A percentile compares a stretch with the other conserved stretches of the same genome.
These are phyloP conservation scores for Leptopilina boulardi DNA, from an alignment of 1,140 invertebrate genomes.

Conservation along the genomic window DNA sequence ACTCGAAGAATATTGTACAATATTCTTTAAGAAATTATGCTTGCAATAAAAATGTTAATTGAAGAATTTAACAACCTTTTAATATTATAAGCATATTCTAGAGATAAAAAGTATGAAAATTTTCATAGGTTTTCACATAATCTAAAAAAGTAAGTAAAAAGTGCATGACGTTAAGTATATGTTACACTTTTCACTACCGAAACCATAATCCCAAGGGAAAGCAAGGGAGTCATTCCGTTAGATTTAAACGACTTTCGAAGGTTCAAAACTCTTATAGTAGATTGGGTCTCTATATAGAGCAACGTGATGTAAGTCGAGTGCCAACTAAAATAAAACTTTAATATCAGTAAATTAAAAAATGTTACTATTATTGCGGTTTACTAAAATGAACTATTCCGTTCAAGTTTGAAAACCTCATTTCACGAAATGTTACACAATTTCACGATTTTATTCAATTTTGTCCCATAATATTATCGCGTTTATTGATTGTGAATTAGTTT, in stretches of 20 bases:
- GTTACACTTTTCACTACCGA: neutral
- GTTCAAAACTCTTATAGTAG: constrained; percentile 19
- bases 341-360: constrained; percentile 9
- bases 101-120: constrained; percentile 13
- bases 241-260: constrained; percentile 29
- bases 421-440: neutral
- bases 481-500: neutral
- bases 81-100: neutral
- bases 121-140: neutral
- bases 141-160: constrained; percentile 17
- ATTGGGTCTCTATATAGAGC: constrained; percentile 20
- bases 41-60: too few species aligned
- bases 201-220: constrained; percentile 21
- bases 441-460: neutral
- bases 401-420: neutral
- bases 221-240: neutral
- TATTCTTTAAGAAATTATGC: too few species aligned
- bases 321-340: neutral
- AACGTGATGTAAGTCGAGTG: neutral
- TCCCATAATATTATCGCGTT: neutral
- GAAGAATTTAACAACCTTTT: neutral
- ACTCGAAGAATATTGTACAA: too few species aligned
- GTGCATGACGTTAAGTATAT: neutral
- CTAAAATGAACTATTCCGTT: neutral
- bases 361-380: neutral